These are phyloP conservation scores for Melipona beecheii DNA, from an alignment of 2,888 invertebrate genomes.

Conservation along the genomic window DNA sequence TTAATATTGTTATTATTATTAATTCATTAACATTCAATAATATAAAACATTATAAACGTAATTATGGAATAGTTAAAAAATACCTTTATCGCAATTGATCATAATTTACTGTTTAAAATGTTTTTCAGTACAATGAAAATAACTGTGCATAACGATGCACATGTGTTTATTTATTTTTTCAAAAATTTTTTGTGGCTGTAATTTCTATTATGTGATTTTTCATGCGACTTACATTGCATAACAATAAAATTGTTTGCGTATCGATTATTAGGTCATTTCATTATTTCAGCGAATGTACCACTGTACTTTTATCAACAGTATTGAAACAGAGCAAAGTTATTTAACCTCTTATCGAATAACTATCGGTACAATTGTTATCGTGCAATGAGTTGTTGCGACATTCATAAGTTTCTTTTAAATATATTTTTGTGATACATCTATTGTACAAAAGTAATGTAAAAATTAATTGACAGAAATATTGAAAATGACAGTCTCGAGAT, in stretches of 20 bases:
- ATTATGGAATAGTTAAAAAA: neutral
- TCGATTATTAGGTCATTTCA: conserved; percentile 40
- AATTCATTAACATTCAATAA: neutral
- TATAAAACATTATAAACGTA: neutral
- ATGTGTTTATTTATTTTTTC: neutral
- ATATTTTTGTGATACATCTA: too few species aligned
- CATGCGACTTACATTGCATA: conserved; percentile 5
- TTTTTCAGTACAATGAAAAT: neutral
- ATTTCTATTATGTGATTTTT: neutral
- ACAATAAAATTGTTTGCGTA: conserved; percentile 38
- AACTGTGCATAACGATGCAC: too few species aligned
- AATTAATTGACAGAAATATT: neutral
- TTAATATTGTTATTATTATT: neutral
- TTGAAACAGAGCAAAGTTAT: conserved; percentile 67
- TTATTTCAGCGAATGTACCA: conserved; percentile 27
- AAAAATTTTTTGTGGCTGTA: neutral
- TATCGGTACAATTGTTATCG: conserved; percentile 50
- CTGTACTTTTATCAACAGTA: conserved; percentile 45
- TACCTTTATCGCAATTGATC: neutral
- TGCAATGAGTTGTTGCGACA: conserved; percentile 23
- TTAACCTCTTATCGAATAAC: conserved; percentile 69
- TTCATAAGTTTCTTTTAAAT: neutral
- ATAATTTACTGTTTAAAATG: neutral
- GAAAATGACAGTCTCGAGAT: neutral
- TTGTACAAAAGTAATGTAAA: neutral